A percentile compares a stretch with the other conserved stretches of the same genome.
These are phyloP conservation scores for Polyodon spathula DNA, from an alignment of 2,113 vertebrate genomes.

Conservation along the genomic window DNA sequence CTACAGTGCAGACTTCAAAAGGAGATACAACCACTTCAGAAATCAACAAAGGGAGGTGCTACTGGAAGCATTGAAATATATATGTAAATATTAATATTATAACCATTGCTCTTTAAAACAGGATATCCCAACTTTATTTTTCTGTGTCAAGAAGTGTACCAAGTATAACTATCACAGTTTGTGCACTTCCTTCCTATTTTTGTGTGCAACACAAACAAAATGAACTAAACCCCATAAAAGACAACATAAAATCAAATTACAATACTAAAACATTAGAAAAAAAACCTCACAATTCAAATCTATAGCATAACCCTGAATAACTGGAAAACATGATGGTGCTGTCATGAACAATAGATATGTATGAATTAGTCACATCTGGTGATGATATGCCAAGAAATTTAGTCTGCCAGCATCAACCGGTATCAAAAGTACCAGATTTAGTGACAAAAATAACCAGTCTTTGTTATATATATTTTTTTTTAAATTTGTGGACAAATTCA, in stretches of 20 bases:
- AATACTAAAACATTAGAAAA: slow-evolving; percentile 32
- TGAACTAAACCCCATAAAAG: slow-evolving; percentile 22
- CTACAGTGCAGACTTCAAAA: background rate
- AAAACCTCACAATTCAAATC: slow-evolving; percentile 27
- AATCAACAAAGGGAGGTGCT: too few relatives aligned
- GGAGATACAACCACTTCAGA: too few relatives aligned
- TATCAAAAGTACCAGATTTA: too few relatives aligned
- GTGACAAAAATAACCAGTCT: too few relatives aligned
- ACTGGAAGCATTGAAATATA: background rate
- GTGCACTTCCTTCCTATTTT: slow-evolving; percentile 55
- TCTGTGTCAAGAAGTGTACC: slow-evolving; percentile 54
- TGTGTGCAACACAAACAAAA: slow-evolving; percentile 44
- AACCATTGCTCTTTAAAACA: slow-evolving; percentile 54
- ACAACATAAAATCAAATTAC: slow-evolving; percentile 19
- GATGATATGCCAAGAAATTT: too few relatives aligned
- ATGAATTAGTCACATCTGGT: too few relatives aligned
- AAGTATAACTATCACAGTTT: slow-evolving; percentile 68
- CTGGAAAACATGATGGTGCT: slow-evolving; percentile 2
- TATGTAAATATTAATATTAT: slow-evolving; percentile 22
- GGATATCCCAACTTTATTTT: slow-evolving; percentile 73
- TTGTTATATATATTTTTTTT: too few relatives aligned
- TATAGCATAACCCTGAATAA: slow-evolving; percentile 23
- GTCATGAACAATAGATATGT: too few relatives aligned
- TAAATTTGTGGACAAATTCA: too few relatives aligned
- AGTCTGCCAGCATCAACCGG: too few relatives aligned